These are phyloP conservation scores for Atrichornis clamosus DNA, from an alignment of 2,113 vertebrate species.

Conservation along the genomic window DNA sequence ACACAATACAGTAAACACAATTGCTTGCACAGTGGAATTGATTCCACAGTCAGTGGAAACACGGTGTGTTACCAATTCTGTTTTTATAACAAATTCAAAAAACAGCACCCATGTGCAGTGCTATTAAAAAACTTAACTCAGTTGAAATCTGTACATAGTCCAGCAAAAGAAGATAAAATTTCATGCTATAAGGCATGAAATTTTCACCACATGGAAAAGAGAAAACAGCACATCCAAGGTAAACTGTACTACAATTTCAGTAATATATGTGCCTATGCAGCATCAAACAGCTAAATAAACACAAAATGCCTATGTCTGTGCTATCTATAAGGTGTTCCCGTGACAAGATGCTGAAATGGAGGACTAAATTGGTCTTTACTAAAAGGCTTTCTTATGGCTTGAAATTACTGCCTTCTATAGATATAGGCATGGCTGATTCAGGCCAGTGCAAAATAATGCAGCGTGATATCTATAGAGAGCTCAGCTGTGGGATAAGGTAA, in stretches of 20 bases:
- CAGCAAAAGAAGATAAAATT: background rate
- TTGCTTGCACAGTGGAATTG: background rate
- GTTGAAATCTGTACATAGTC: accelerated
- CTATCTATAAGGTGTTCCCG: background rate
- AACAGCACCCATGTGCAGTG: background rate
- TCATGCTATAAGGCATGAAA: background rate
- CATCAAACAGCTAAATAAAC: background rate
- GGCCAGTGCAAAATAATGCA: background rate
- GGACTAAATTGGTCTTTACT: background rate
- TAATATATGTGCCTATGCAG: background rate
- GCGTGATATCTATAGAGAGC: background rate
- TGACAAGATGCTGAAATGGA: background rate
- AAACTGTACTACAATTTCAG: background rate
- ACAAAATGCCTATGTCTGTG: background rate
- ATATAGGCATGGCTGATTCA: background rate
- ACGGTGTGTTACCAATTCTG: background rate
- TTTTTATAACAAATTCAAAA: background rate
- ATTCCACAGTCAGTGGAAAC: background rate
- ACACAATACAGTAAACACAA: background rate
- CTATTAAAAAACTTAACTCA: background rate
- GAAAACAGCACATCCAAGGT: background rate
- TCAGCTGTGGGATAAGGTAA: background rate
- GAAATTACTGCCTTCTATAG: background rate
- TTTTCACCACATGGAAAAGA: background rate
- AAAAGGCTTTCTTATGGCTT: background rate